Percentiles rank a stretch among this genome's conserved stretches.
These are phyloP conservation scores for Serranus cabrilla DNA, from an alignment of 2,797 vertebrate genomes.

Conservation along the genomic window DNA sequence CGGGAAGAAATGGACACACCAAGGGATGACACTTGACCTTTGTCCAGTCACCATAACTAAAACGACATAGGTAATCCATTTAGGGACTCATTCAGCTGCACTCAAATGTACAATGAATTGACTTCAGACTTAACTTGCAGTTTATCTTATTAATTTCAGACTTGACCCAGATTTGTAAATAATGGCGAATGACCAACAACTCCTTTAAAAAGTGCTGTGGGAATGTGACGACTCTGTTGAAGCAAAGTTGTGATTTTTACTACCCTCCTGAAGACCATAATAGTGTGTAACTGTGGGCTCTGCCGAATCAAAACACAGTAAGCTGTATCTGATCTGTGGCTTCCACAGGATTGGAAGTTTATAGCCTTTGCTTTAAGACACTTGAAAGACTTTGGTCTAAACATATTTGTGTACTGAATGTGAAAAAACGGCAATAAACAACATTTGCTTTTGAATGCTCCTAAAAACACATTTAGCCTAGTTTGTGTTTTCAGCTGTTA, in stretches of 20 bases:
- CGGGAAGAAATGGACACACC: neutral
- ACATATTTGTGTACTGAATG: neutral
- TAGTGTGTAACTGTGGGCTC: neutral
- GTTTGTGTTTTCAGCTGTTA: slow-evolving; percentile 12
- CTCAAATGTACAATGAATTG: neutral
- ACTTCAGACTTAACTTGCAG: neutral
- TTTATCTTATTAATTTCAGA: neutral
- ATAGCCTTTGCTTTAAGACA: neutral
- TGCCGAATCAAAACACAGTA: slow-evolving; percentile 15
- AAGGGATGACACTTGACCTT: neutral
- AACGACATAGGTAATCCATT: neutral
- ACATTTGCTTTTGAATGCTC: neutral
- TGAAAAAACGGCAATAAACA: neutral
- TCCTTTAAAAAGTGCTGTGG: neutral
- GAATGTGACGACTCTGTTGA: neutral
- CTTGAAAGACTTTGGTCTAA: slow-evolving; percentile 1
- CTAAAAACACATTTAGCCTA: neutral
- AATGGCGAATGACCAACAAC: too few relatives aligned
- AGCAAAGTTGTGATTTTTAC: neutral
- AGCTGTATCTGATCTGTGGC: neutral
- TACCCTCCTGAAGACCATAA: neutral
- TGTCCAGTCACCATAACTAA: neutral
- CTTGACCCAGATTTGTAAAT: neutral
- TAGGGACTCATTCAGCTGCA: neutral
- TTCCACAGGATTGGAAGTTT: neutral